These are phyloP conservation scores for Sisyra terminalis DNA, from an alignment of 2,888 invertebrate genomes.

Conservation along the genomic window DNA sequence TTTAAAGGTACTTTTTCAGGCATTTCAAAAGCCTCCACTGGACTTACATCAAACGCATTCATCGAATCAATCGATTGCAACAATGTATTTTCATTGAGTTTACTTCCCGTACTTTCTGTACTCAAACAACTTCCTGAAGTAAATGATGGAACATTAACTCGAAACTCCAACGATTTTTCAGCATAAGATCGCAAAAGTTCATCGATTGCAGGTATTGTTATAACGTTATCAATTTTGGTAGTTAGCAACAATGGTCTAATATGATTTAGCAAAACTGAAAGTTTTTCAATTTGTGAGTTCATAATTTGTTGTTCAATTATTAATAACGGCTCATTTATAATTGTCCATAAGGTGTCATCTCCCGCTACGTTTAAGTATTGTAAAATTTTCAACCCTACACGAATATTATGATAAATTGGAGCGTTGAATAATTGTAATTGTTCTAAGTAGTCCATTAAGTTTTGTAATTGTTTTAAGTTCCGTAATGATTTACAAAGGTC, in stretches of 20 bases:
- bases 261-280: constrained; percentile 41
- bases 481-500: constrained; percentile 43
- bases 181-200: constrained; percentile 55
- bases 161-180: constrained; percentile 61
- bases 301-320: constrained; percentile 76
- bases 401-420: constrained; percentile 39
- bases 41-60: constrained; percentile 39
- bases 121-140: constrained; percentile 8
- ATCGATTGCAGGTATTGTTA: constrained; percentile 47
- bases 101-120: constrained; percentile 21
- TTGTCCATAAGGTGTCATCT: constrained; percentile 40
- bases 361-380: constrained; percentile 38
- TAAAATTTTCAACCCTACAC: constrained; percentile 51
- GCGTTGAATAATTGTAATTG: constrained; percentile 28
- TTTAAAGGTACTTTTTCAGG: constrained; percentile 59
- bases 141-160: constrained; percentile 26
- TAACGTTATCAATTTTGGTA: constrained; percentile 36
- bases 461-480: constrained; percentile 43
- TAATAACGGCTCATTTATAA: constrained; percentile 51
- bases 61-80: constrained; percentile 46
- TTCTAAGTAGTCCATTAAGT: constrained; percentile 42
- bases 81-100: constrained; percentile 33
- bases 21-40: constrained; percentile 53
- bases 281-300: constrained; percentile 61
- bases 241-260: constrained; percentile 27